These are phyloP conservation scores for Mugil cephalus DNA, from an alignment of 2,113 vertebrate species.

Conservation along the genomic window DNA sequence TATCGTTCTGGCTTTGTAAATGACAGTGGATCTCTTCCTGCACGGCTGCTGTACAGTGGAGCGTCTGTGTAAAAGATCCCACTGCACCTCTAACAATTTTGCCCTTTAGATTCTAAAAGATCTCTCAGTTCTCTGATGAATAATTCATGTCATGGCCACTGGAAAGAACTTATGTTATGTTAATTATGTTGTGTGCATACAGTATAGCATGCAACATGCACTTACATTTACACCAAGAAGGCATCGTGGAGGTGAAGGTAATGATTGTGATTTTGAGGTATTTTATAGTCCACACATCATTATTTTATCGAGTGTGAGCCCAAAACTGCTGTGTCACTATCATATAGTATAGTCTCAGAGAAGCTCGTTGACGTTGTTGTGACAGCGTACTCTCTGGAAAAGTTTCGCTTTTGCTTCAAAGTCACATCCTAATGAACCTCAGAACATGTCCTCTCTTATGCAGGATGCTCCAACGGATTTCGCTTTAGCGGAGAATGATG, in stretches of 20 bases:
- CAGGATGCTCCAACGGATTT: conserved; percentile 20
- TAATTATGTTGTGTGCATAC: conserved; percentile 41
- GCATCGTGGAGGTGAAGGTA: not conserved
- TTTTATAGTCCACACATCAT: conserved; percentile 3
- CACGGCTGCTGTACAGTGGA: conserved; percentile 1
- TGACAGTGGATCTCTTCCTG: conserved; percentile 21
- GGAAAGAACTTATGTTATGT: conserved; percentile 51
- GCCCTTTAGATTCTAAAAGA: conserved; percentile 49
- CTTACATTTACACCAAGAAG: conserved; percentile 30
- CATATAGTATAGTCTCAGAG: not conserved
- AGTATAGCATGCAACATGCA: conserved; percentile 28
- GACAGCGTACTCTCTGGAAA: not conserved
- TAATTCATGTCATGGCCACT: conserved; percentile 55
- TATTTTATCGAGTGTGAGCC: not conserved
- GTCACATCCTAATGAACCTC: conserved; percentile 17
- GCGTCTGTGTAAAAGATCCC: conserved; percentile 54
- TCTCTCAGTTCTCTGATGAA: conserved; percentile 60
- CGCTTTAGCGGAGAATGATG: conserved; percentile 25
- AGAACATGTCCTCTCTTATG: conserved; percentile 19
- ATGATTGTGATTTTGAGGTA: conserved; percentile 16
- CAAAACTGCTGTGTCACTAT: not conserved
- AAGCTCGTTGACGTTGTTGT: not conserved
- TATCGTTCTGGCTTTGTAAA: conserved; percentile 4
- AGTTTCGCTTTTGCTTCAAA: conserved; percentile 21
- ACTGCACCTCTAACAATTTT: conserved; percentile 41